Conservation (phyloP, 2,797 vertebrate genomes). For the Poecilia velifera region DNA sequence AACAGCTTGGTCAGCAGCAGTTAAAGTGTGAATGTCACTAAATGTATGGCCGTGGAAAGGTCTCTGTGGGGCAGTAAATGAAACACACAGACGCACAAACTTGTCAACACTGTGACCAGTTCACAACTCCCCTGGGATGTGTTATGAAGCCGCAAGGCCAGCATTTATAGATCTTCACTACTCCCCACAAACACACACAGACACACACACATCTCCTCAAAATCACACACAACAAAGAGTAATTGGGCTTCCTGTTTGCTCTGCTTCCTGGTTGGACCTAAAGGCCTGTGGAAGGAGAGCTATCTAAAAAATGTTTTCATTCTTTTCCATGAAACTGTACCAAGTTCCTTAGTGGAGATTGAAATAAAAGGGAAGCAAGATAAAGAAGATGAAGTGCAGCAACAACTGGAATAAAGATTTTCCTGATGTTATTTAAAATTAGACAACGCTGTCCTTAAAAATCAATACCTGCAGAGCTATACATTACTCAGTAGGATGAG, state of each 20-base stretch:
- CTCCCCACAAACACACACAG: slow-evolving; percentile 33
- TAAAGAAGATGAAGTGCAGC: neutral
- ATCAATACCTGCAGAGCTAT: neutral
- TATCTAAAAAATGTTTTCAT: neutral
- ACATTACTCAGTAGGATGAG: neutral
- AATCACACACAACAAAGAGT: slow-evolving; percentile 17
- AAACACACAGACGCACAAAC: slow-evolving; percentile 52
- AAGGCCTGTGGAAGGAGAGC: neutral
- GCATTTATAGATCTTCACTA: slow-evolving; percentile 63
- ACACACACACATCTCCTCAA: slow-evolving; percentile 19
- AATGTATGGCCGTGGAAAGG: slow-evolving; percentile 56
- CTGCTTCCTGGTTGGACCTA: neutral
- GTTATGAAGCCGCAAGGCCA: slow-evolving; percentile 75
- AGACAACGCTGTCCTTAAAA: neutral
- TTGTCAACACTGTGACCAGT: slow-evolving; percentile 60
- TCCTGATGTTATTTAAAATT: neutral
- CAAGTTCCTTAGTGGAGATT: neutral
- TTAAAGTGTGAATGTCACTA: slow-evolving; percentile 62
- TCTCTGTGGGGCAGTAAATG: slow-evolving; percentile 67
- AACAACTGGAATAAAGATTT: neutral
- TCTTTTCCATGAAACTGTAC: neutral
- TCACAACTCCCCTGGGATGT: slow-evolving; percentile 62
- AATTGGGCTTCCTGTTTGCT: slow-evolving; percentile 5
- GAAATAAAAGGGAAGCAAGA: neutral
- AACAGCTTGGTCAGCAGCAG: slow-evolving; percentile 64